phyloP scores from a whole-genome alignment of 2,113 vertebrate species.

The Leptosomus discolor region DNA sequence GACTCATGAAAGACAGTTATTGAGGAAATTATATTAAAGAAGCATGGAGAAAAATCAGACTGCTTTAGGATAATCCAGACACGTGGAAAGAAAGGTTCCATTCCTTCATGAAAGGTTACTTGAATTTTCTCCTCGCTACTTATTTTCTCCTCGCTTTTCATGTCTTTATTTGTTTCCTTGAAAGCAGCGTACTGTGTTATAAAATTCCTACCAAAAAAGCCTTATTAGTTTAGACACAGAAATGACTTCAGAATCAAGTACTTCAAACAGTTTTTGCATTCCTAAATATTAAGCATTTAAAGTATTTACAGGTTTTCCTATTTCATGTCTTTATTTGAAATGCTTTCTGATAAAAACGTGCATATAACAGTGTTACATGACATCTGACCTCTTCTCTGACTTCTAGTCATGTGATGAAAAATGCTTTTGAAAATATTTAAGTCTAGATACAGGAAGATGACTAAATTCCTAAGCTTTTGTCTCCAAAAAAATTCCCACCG shows the following conservation, averaged over 20 bases:
- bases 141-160: neutral
- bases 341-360: neutral
- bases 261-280: slow-evolving; percentile 15
- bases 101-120: neutral
- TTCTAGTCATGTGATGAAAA: slow-evolving; percentile 21
- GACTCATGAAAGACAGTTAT: neutral
- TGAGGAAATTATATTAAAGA: neutral
- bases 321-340: slow-evolving; percentile 31
- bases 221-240: neutral
- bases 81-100: neutral
- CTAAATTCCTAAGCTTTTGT: slow-evolving; percentile 50
- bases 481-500: slow-evolving; percentile 7
- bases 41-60: neutral
- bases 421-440: slow-evolving; percentile 48
- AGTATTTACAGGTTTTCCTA: slow-evolving; percentile 25
- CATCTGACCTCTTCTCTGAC: slow-evolving; percentile 46
- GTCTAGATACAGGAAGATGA: slow-evolving; percentile 60
- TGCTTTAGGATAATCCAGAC: neutral
- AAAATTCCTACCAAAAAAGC: neutral
- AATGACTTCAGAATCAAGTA: neutral
- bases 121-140: neutral
- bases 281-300: neutral
- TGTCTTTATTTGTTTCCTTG: too few species aligned
- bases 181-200: neutral
- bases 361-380: neutral